These are phyloP conservation scores for Apoderus coryli DNA, from an alignment of 2,888 invertebrate species.

Conservation along the genomic window DNA sequence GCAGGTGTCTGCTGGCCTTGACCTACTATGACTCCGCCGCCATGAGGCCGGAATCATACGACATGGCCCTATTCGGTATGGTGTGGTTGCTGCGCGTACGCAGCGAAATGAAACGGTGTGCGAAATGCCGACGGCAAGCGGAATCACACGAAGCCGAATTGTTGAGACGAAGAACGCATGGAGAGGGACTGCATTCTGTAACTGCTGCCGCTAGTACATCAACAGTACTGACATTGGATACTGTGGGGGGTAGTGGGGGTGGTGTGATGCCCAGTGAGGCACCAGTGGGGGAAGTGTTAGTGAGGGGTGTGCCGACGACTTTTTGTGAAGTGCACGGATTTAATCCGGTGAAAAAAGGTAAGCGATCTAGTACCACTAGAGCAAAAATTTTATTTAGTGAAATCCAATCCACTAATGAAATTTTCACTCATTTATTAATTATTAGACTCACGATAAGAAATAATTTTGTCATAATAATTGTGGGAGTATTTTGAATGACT, in stretches of 20 bases:
- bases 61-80: slow-evolving; percentile 78
- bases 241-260: slow-evolving; percentile 21
- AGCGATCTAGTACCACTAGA: too few relatives aligned
- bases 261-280: slow-evolving; percentile 15
- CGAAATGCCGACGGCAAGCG: slow-evolving; percentile 41
- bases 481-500: too few relatives aligned
- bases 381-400: too few relatives aligned
- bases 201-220: slow-evolving; percentile 36
- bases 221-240: background rate
- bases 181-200: slow-evolving; percentile 19
- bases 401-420: too few relatives aligned
- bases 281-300: slow-evolving; percentile 21
- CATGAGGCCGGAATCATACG: slow-evolving; percentile 28
- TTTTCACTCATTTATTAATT: too few relatives aligned
- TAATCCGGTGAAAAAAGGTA: slow-evolving; percentile 41
- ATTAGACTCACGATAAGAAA: too few relatives aligned
- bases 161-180: slow-evolving; percentile 12
- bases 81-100: slow-evolving; percentile 72
- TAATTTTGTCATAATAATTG: too few relatives aligned
- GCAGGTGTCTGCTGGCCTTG: too few relatives aligned
- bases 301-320: slow-evolving; percentile 32
- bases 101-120: slow-evolving; percentile 62
- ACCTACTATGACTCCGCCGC: slow-evolving; percentile 12
- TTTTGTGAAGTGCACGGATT: slow-evolving; percentile 46
- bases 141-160: slow-evolving; percentile 8